A percentile compares a stretch with the other conserved stretches of the same genome.
phyloP scores from a whole-genome alignment of 2,113 vertebrate genomes.

The Pungitius pungitius region DNA sequence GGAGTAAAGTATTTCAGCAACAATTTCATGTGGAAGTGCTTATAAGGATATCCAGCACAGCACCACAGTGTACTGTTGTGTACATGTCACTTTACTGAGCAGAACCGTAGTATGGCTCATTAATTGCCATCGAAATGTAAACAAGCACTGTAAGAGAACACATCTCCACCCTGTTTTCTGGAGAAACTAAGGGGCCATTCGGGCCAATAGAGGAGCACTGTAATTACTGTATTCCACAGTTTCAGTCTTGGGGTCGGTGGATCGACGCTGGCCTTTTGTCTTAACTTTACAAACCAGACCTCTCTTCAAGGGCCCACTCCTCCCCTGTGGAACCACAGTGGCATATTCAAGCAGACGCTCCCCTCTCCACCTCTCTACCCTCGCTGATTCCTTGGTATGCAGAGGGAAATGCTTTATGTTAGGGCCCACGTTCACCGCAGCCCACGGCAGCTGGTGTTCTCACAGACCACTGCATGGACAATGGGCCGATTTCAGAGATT shows the following conservation, averaged over 20 bases:
- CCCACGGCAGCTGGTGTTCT: slow-evolving; percentile 79
- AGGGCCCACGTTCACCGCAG: slow-evolving; percentile 67
- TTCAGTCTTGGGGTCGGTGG: slow-evolving; percentile 9
- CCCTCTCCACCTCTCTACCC: slow-evolving; percentile 15
- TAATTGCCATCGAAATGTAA: slow-evolving; percentile 55
- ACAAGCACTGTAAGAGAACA: slow-evolving; percentile 35
- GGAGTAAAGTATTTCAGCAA: slow-evolving; percentile 38
- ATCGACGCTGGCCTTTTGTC: slow-evolving; percentile 62
- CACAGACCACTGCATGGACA: slow-evolving; percentile 83
- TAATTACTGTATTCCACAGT: slow-evolving; percentile 45
- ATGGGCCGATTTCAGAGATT: slow-evolving; percentile 76
- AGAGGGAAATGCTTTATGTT: slow-evolving; percentile 67
- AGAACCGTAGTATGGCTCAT: slow-evolving; percentile 19
- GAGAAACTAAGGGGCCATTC: slow-evolving; percentile 30
- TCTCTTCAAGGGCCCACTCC: slow-evolving; percentile 52
- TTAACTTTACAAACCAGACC: slow-evolving; percentile 59
- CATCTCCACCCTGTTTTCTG: slow-evolving; percentile 20
- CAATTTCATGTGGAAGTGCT: slow-evolving; percentile 34
- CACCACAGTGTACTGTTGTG: not conserved
- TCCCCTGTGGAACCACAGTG: slow-evolving; percentile 12
- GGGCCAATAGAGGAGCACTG: slow-evolving; percentile 25
- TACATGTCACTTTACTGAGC: slow-evolving; percentile 9
- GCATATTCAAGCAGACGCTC: slow-evolving; percentile 33
- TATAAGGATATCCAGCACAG: slow-evolving; percentile 18
- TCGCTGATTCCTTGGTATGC: slow-evolving; percentile 36